A percentile compares a stretch with the other conserved stretches of the same genome.
Evolutionary conservation across 2,888 invertebrate genomes (phyloP).

Genomic region (Gordius sp.): DNA sequence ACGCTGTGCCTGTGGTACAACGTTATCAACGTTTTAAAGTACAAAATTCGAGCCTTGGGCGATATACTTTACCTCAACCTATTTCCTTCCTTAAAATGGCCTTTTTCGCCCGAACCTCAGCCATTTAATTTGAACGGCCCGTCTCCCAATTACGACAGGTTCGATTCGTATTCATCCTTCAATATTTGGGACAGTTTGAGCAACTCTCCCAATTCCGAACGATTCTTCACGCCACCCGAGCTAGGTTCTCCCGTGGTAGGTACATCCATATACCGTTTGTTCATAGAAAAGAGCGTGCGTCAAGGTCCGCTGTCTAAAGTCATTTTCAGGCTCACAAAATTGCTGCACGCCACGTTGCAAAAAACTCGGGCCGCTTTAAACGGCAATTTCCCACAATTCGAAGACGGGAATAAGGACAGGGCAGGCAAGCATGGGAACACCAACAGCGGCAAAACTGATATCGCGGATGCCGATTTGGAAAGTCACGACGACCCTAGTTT

Average conservation of each 20-base stretch:
- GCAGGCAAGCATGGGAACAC: not conserved
- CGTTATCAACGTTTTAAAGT: slow-evolving; percentile 51
- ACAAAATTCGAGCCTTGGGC: slow-evolving; percentile 44
- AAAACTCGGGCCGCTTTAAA: slow-evolving; percentile 26
- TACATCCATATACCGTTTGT: slow-evolving; percentile 35
- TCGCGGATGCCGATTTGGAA: too few species aligned
- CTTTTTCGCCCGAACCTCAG: not conserved
- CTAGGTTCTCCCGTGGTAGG: not conserved
- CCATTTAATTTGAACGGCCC: not conserved
- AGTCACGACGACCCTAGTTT: too few species aligned
- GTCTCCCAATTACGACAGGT: not conserved
- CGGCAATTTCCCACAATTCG: slow-evolving; percentile 20
- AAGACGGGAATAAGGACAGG: not conserved
- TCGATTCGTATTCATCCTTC: slow-evolving; percentile 4
- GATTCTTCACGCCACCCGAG: not conserved
- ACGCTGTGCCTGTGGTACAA: slow-evolving; percentile 72
- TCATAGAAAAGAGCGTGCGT: slow-evolving; percentile 59
- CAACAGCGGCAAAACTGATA: not conserved
- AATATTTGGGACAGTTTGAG: not conserved
- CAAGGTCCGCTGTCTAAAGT: slow-evolving; percentile 57
- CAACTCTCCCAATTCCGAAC: not conserved
- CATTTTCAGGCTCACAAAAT: slow-evolving; percentile 43
- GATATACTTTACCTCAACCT: slow-evolving; percentile 24
- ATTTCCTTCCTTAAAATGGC: not conserved
- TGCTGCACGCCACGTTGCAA: slow-evolving; percentile 27